Evolutionary conservation across 2,113 vertebrate species (phyloP).

Genomic region (Petrocephalus microphthalmus): DNA sequence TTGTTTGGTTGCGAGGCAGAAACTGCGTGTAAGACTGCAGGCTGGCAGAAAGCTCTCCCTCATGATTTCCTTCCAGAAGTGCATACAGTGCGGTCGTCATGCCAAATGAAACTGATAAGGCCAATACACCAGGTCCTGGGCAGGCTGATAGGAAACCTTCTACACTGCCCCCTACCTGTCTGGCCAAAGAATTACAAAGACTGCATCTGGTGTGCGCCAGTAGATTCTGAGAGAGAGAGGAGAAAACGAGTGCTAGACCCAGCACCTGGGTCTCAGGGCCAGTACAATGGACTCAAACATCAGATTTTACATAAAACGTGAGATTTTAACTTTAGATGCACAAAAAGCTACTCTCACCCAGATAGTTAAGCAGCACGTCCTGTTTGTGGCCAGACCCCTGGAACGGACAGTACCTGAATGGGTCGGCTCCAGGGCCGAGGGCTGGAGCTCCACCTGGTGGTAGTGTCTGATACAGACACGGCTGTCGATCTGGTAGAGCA

Average conservation of each 20-base stretch:
- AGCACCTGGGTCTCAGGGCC: not conserved
- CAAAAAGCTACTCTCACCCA: not conserved
- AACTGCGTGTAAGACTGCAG: not conserved
- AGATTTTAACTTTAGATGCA: not conserved
- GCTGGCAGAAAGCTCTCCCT: not conserved
- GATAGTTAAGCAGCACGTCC: not conserved
- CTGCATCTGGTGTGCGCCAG: not conserved
- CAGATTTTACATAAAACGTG: not conserved
- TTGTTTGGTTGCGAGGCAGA: not conserved
- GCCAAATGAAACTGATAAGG: not conserved
- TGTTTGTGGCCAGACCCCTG: not conserved
- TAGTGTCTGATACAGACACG: constrained; percentile 86
- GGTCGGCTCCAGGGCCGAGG: constrained; percentile 57
- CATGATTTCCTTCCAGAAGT: not conserved
- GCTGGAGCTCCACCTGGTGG: constrained; percentile 69
- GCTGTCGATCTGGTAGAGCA: constrained; percentile 94
- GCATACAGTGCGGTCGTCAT: too few species aligned
- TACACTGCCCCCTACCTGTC: not conserved
- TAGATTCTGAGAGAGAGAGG: not conserved
- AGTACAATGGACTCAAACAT: not conserved
- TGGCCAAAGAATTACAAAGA: not conserved
- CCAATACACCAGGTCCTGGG: not conserved
- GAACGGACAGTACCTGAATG: constrained; percentile 63
- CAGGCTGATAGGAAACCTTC: not conserved
- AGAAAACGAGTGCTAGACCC: not conserved